Percentiles rank a stretch among this genome's conserved stretches.
Conservation (phyloP, 2,888 invertebrate genomes). For the Drosophila glabriapex region DNA sequence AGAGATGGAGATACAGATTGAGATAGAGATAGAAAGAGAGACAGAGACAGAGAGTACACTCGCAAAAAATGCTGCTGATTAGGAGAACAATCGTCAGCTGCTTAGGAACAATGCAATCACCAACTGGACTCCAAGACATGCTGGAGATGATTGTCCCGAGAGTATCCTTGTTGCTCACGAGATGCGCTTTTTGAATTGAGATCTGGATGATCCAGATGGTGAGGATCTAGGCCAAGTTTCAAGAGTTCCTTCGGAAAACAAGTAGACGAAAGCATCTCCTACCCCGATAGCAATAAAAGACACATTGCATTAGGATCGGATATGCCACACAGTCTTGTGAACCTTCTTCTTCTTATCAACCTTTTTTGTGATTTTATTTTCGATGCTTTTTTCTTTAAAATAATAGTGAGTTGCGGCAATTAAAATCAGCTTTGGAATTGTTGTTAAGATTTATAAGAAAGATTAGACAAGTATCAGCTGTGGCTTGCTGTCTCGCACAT, state of each 20-base stretch:
- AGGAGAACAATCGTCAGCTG: background rate
- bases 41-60: slow-evolving; percentile 5
- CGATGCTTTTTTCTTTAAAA: background rate
- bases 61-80: background rate
- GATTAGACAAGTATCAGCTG: background rate
- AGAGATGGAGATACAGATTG: slow-evolving; percentile 29
- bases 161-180: background rate
- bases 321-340: too few species aligned
- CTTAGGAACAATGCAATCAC: background rate
- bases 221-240: background rate
- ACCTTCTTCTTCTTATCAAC: accelerated
- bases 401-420: background rate
- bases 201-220: background rate
- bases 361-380: background rate
- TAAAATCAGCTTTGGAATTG: background rate
- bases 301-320: background rate
- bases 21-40: slow-evolving; percentile 18
- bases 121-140: background rate
- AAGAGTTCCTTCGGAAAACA: background rate
- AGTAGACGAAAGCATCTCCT: background rate
- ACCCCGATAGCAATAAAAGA: background rate
- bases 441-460: background rate
- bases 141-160: background rate
- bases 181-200: background rate
- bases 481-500: background rate